A percentile compares a stretch with the other conserved stretches of the same genome.
These are phyloP conservation scores for Sylvia atricapilla DNA, from an alignment of 2,113 vertebrate genomes.

Conservation along the genomic window DNA sequence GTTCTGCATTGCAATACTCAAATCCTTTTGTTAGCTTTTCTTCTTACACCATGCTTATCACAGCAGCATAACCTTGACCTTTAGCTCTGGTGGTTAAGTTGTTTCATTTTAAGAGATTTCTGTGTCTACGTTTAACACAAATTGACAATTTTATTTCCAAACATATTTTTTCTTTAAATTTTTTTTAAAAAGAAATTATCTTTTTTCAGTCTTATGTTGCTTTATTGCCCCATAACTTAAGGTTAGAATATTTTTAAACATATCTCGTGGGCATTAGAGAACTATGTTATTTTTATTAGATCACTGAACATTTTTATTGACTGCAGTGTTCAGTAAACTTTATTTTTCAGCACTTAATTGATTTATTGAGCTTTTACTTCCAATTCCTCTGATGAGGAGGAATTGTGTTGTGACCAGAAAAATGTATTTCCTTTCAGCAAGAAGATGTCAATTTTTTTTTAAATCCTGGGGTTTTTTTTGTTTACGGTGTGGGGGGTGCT, in stretches of 20 bases:
- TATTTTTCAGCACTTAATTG: conserved; percentile 73
- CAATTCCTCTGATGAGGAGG: conserved; percentile 48
- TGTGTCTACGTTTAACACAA: conserved; percentile 44
- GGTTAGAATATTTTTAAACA: conserved; percentile 62
- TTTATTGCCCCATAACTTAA: conserved; percentile 29
- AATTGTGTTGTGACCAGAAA: conserved; percentile 60
- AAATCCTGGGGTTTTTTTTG: conserved; percentile 11
- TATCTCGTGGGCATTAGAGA: conserved; percentile 32
- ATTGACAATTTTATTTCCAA: conserved; percentile 40
- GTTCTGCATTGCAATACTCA: conserved; percentile 8
- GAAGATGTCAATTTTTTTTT: neutral
- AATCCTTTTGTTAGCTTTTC: conserved; percentile 64
- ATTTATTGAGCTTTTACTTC: conserved; percentile 76
- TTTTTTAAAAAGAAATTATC: conserved; percentile 36
- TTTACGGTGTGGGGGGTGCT: neutral
- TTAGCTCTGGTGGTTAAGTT: conserved; percentile 50
- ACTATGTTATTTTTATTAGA: conserved; percentile 64
- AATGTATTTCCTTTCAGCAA: conserved; percentile 53
- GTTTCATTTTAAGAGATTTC: conserved; percentile 45
- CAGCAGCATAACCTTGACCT: conserved; percentile 58
- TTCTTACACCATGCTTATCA: conserved; percentile 44
- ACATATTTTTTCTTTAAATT: neutral
- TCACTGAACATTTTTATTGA: conserved; percentile 70
- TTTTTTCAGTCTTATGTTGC: neutral
- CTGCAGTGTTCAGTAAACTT: conserved; percentile 69